A percentile compares a stretch with the other conserved stretches of the same genome.
phyloP scores from a whole-genome alignment of 2,113 vertebrate genomes.

The Atractosteus spatula region DNA sequence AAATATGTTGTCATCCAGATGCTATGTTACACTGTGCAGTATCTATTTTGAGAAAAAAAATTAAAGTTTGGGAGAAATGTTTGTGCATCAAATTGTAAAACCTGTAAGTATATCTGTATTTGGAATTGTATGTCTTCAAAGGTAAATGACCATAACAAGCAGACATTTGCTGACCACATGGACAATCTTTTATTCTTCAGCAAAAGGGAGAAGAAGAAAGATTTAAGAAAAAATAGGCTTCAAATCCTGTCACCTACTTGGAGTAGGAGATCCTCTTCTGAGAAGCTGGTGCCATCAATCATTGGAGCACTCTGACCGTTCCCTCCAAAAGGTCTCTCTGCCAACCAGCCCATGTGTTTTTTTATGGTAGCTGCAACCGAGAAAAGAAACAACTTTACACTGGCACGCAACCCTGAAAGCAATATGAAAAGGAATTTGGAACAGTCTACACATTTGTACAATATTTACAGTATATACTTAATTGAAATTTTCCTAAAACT shows the following conservation, averaged over 20 bases:
- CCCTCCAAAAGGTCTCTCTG: constrained; percentile 31
- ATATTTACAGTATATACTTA: not conserved
- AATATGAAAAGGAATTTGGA: constrained; percentile 14
- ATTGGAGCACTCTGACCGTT: constrained; percentile 19
- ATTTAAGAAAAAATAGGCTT: no score
- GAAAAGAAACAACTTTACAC: constrained; percentile 14
- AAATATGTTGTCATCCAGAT: no score
- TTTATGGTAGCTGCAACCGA: constrained; percentile 54
- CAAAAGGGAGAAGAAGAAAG: no score
- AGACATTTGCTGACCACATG: no score
- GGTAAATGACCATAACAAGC: no score
- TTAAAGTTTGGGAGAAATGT: no score
- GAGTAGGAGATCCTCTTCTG: constrained; percentile 74
- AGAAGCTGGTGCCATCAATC: constrained; percentile 54
- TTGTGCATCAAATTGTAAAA: no score
- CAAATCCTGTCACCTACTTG: constrained; percentile 55
- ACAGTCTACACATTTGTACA: not conserved
- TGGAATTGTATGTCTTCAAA: no score
- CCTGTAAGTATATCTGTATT: no score
- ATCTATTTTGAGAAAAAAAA: no score
- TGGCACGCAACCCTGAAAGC: constrained; percentile 5
- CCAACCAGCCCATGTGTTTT: constrained; percentile 24
- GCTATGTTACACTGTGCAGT: no score
- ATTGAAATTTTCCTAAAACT: constrained; percentile 7
- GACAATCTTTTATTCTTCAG: no score